Evolutionary conservation across 2,797 vertebrate genomes (phyloP).

Genomic region (Vireo griseus): DNA sequence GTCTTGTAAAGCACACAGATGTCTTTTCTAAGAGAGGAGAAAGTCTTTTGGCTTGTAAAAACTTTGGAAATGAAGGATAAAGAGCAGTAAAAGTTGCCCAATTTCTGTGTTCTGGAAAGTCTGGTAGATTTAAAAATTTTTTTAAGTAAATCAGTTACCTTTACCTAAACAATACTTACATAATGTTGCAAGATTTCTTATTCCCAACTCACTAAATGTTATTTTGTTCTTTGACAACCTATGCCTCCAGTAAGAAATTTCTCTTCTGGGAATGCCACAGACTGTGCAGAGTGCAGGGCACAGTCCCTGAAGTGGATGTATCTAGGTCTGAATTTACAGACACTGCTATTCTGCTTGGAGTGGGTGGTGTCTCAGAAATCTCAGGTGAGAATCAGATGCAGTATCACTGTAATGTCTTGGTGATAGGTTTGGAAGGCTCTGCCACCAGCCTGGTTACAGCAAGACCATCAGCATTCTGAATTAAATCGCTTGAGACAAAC

Average conservation of each 20-base stretch:
- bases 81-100: neutral
- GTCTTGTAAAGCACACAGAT: neutral
- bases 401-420: neutral
- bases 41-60: neutral
- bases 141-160: neutral
- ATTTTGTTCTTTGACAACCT: neutral
- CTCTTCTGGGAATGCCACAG: neutral
- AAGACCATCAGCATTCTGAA: neutral
- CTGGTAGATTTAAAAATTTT: neutral
- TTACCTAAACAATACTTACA: neutral
- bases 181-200: neutral
- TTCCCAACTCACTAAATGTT: neutral
- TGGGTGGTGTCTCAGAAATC: neutral
- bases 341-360: neutral
- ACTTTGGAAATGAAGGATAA: neutral
- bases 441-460: neutral
- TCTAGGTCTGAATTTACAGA: neutral
- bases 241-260: neutral
- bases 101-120: neutral
- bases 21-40: neutral
- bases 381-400: constrained; percentile 4
- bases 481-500: neutral
- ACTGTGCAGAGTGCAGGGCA: neutral
- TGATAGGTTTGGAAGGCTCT: neutral
- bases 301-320: neutral